A percentile compares a stretch with the other conserved stretches of the same genome.
Evolutionary conservation across 2,113 vertebrate species (phyloP).

Genomic region (Lepus americanus): DNA sequence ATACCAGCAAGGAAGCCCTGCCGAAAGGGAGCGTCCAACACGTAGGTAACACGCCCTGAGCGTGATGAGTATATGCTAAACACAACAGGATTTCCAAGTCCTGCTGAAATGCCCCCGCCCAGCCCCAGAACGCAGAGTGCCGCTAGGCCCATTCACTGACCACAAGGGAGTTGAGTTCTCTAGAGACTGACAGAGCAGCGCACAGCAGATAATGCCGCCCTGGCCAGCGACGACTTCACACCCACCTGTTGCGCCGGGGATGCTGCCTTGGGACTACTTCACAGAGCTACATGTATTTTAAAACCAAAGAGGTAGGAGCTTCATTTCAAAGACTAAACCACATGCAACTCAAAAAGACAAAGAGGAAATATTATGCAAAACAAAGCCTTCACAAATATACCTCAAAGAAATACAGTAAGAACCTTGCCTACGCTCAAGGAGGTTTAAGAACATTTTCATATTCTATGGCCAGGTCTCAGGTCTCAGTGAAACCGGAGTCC

Average conservation of each 20-base stretch:
- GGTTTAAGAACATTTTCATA: background rate
- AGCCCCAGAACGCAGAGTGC: background rate
- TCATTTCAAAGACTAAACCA: constrained; percentile 35
- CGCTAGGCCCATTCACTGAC: background rate
- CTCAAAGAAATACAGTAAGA: background rate
- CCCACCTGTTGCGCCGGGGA: background rate
- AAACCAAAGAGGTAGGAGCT: background rate
- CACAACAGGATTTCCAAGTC: constrained; percentile 25
- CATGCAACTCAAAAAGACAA: background rate
- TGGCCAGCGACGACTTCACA: background rate
- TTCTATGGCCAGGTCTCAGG: background rate
- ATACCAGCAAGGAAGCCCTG: background rate
- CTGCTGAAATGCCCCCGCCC: background rate
- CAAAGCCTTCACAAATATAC: background rate
- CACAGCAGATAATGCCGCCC: background rate
- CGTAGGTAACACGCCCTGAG: background rate
- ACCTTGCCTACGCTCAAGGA: background rate
- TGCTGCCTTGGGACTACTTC: background rate
- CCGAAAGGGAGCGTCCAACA: background rate
- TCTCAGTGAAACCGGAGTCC: background rate
- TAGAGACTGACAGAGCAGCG: background rate
- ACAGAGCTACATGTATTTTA: background rate
- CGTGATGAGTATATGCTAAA: background rate
- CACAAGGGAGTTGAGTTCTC: too few relatives aligned
- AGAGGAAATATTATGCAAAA: background rate